Conservation (phyloP, 2,113 vertebrate genomes). For the Melanostigma gelatinosum region DNA sequence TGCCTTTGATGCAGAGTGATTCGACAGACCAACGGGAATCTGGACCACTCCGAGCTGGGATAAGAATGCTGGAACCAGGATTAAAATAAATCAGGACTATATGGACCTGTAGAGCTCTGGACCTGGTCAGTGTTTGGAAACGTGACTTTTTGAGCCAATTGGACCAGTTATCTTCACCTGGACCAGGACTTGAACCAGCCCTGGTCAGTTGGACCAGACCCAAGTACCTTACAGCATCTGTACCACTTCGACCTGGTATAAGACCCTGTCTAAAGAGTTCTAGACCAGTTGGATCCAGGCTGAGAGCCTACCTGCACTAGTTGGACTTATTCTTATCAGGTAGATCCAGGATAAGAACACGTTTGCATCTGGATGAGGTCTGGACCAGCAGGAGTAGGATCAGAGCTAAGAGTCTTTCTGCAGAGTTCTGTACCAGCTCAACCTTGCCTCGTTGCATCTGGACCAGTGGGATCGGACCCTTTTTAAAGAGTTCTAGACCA, state of each 20-base stretch:
- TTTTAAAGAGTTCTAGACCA: not conserved
- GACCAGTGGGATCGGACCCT: not conserved
- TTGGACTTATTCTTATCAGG: not conserved
- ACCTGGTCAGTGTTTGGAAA: not conserved
- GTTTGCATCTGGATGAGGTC: not conserved
- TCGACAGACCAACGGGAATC: not conserved
- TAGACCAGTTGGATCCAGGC: not conserved
- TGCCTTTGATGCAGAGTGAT: not conserved
- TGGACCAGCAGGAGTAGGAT: no score
- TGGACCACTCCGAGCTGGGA: not conserved
- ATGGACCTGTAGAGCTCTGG: not conserved
- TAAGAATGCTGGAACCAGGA: not conserved
- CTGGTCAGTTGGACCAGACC: not conserved
- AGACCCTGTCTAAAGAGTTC: not conserved
- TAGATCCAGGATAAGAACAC: not conserved
- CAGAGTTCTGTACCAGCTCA: not conserved
- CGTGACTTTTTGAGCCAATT: not conserved
- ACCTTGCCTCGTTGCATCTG: no score
- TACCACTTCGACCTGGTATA: not conserved
- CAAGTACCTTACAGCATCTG: not conserved
- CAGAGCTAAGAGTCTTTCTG: not conserved
- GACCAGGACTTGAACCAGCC: no score
- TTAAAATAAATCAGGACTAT: not conserved
- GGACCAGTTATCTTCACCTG: not conserved
- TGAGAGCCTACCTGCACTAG: no score